Conservation (phyloP, 2,797 vertebrate genomes). For the Denticeps clupeoides region DNA sequence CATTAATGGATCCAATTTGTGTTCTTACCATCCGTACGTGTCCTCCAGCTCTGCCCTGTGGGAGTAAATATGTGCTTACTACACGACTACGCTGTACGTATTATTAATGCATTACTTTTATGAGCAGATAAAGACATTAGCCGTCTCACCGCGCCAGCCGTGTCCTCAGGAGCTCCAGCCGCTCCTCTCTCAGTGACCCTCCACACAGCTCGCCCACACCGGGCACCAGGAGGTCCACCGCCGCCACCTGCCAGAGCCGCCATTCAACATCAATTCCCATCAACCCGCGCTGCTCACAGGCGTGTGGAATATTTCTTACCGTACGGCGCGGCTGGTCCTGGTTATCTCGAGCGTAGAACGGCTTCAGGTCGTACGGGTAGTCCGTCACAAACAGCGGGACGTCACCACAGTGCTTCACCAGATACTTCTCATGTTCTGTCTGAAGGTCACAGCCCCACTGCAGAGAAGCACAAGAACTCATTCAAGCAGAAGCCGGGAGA, state of each 20-base stretch:
- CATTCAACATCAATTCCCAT: not conserved
- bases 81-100: too few species aligned
- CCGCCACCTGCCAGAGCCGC: slow-evolving; percentile 66
- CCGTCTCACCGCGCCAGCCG: slow-evolving; percentile 66
- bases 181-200: slow-evolving; percentile 87
- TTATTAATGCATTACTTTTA: too few species aligned
- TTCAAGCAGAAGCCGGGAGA: not conserved
- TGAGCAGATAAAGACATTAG: slow-evolving; percentile 6
- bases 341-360: slow-evolving; percentile 93
- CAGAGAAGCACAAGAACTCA: not conserved
- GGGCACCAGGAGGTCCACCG: slow-evolving; percentile 89
- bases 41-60: slow-evolving; percentile 68
- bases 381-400: slow-evolving; percentile 82
- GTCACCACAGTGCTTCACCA: slow-evolving; percentile 82
- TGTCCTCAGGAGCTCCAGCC: slow-evolving; percentile 65
- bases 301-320: slow-evolving; percentile 51
- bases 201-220: slow-evolving; percentile 90
- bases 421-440: slow-evolving; percentile 86
- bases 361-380: slow-evolving; percentile 85
- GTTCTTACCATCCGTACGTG: slow-evolving; percentile 79
- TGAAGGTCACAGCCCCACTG: slow-evolving; percentile 94
- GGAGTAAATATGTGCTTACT: slow-evolving; percentile 38
- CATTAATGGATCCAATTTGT: too few species aligned
- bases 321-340: slow-evolving; percentile 68
- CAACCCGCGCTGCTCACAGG: not conserved